Percentiles rank a stretch among this genome's conserved stretches.
Evolutionary conservation across 2,797 vertebrate genomes (phyloP).

Genomic region (Pangasius macronema): DNA sequence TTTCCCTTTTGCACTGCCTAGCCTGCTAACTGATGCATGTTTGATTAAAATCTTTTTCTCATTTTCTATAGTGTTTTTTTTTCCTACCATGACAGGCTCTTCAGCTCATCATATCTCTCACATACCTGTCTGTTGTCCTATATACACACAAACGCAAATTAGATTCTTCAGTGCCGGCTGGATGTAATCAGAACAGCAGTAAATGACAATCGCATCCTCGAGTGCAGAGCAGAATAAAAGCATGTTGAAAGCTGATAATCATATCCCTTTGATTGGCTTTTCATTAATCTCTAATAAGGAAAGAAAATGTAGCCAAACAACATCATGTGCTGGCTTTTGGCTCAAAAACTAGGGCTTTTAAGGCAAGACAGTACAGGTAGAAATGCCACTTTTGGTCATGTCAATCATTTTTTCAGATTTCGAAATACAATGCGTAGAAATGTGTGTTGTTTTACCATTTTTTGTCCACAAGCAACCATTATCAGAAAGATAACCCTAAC

Average conservation of each 20-base stretch:
- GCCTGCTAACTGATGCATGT: conserved; percentile 41
- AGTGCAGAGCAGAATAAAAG: conserved; percentile 36
- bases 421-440: not conserved
- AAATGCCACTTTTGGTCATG: not conserved
- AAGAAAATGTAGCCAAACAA: conserved; percentile 26
- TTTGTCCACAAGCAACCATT: not conserved
- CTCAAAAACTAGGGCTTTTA: not conserved
- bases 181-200: conserved; percentile 50
- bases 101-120: conserved; percentile 55
- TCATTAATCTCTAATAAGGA: conserved; percentile 30
- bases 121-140: conserved; percentile 44
- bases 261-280: conserved; percentile 39
- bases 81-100: conserved; percentile 44
- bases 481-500: not conserved
- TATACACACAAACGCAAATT: conserved; percentile 54
- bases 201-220: conserved; percentile 40
- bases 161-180: conserved; percentile 37
- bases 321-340: not conserved
- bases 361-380: too few species aligned
- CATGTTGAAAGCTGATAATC: conserved; percentile 39
- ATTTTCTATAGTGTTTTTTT: conserved; percentile 57
- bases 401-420: not conserved
- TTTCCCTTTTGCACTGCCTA: not conserved
- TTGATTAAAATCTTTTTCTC: conserved; percentile 61
- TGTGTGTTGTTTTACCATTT: not conserved